Percentiles rank a stretch among this genome's conserved stretches.
phyloP scores from a whole-genome alignment of 2,888 invertebrate species.

The Drosophila picticornis region DNA sequence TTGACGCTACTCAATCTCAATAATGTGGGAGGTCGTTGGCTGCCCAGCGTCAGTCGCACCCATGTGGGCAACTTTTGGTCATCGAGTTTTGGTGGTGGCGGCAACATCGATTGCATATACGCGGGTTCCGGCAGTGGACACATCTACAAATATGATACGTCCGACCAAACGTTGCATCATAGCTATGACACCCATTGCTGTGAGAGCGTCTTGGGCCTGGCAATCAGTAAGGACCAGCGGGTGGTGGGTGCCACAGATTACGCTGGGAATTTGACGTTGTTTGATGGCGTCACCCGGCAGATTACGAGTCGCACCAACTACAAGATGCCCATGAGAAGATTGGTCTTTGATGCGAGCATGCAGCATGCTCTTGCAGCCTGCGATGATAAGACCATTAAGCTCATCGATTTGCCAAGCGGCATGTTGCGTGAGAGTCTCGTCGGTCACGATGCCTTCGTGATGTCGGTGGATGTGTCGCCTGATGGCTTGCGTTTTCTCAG shows the following conservation, averaged over 20 bases:
- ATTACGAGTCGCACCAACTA: conserved; percentile 21
- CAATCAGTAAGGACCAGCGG: conserved; percentile 20
- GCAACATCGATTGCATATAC: conserved; percentile 22
- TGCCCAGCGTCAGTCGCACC: conserved; percentile 26
- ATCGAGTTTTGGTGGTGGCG: conserved; percentile 16
- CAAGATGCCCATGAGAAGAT: conserved; percentile 26
- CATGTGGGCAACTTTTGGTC: conserved; percentile 49
- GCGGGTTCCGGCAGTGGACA: conserved; percentile 45
- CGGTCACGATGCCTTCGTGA: conserved; percentile 25
- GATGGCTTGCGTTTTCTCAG: conserved; percentile 37
- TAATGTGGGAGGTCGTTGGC: conserved; percentile 12
- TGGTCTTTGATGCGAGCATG: conserved; percentile 23
- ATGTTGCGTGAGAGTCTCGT: background rate
- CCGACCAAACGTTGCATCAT: conserved; percentile 7
- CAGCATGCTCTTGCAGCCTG: conserved; percentile 33
- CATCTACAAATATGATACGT: conserved; percentile 37
- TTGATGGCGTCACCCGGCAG: conserved; percentile 40
- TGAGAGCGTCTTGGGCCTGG: conserved; percentile 37
- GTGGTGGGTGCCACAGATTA: conserved; percentile 36
- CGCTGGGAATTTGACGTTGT: conserved; percentile 30
- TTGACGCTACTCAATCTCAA: conserved; percentile 22
- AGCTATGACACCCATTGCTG: conserved; percentile 35
- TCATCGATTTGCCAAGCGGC: conserved; percentile 40
- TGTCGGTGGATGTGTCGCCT: conserved; percentile 37
- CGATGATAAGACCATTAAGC: conserved; percentile 45